Base-by-base conservation (phyloP, 2,797 vertebrate species). In the Nannoperca australis region DNA sequence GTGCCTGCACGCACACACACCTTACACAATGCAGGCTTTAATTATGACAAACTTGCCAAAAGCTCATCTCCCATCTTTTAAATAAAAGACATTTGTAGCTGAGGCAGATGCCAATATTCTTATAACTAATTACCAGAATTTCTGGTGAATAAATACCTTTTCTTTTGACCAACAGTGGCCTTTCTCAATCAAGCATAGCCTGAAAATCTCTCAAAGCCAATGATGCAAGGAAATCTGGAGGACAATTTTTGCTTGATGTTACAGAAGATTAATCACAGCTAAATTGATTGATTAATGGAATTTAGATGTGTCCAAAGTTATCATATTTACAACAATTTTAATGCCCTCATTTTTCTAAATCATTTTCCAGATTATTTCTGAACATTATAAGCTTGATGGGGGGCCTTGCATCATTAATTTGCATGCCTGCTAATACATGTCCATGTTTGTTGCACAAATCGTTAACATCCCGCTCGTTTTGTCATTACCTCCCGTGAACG, bases 1-100 rank as follows among this genome's bases (percentile, higher is more conserved):
- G 70, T 82, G 69, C 68, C 32, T 40, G 63, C 79, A 68, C 68
- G 73, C 87, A 93, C 78, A 86, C 67, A 81, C 42, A 82, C 83
- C 60, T 76, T 76, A 64, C 55, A 90, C 89, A 91, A 85, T 92
- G 87, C 85, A 89, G 82, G 79, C 85, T 92, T 91, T 93, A 91
- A 94, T 93, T 90, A 92, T 88, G 85, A 88, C 82, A 82, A 90
- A 93, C 85, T 88, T 82, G 75, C 86, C 91, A 78, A 93, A 92
- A 94, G 87, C 87, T 92, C 93, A 95, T 93, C 84, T 56, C 80
- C 81, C 73, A 82, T 91, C 91, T 92, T 94, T 95, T 92, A 82
- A 90, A 93, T 91, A 86, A 92, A 92, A 91, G 78, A 90, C 78
- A 88, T 90, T 91, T 85, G 83, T 91, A 87, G 76, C 79, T 77